Conservation (phyloP, 2,888 invertebrate species). For the Heteropelma amictum region DNA sequence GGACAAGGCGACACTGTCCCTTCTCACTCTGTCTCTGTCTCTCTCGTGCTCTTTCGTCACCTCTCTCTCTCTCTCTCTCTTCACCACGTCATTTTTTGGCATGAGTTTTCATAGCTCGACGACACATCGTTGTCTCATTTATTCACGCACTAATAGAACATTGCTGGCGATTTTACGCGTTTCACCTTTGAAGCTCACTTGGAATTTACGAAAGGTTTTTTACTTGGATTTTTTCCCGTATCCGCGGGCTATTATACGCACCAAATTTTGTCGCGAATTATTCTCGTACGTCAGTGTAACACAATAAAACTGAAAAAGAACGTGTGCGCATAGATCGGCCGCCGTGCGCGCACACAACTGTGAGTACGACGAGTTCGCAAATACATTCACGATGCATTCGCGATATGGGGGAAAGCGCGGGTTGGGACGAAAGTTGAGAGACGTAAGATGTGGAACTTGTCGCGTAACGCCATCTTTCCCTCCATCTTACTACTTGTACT, state of each 20-base stretch:
- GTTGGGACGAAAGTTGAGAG: too few species aligned
- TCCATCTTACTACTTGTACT: too few species aligned
- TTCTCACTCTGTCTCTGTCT: slow-evolving; percentile 1
- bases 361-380: slow-evolving; percentile 11
- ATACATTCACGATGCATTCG: not conserved
- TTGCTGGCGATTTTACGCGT: slow-evolving; percentile 7
- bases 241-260: slow-evolving; percentile 46
- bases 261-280: slow-evolving; percentile 62
- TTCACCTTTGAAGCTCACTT: slow-evolving; percentile 42
- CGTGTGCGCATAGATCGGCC: slow-evolving; percentile 61
- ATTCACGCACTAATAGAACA: slow-evolving; percentile 46
- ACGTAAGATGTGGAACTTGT: too few species aligned
- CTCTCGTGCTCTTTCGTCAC: not conserved
- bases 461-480: too few species aligned
- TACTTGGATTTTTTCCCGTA: not conserved
- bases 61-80: slow-evolving; percentile 47
- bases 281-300: slow-evolving; percentile 64
- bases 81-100: slow-evolving; percentile 72
- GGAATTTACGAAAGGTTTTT: slow-evolving; percentile 57
- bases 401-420: not conserved
- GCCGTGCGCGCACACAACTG: slow-evolving; percentile 38
- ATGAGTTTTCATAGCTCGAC: slow-evolving; percentile 63
- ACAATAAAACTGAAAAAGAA: slow-evolving; percentile 66
- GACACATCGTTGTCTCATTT: slow-evolving; percentile 58
- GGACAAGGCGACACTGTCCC: slow-evolving; percentile 54